Conservation (phyloP, 2,888 invertebrate species). For the Priocnemis perturbator region DNA sequence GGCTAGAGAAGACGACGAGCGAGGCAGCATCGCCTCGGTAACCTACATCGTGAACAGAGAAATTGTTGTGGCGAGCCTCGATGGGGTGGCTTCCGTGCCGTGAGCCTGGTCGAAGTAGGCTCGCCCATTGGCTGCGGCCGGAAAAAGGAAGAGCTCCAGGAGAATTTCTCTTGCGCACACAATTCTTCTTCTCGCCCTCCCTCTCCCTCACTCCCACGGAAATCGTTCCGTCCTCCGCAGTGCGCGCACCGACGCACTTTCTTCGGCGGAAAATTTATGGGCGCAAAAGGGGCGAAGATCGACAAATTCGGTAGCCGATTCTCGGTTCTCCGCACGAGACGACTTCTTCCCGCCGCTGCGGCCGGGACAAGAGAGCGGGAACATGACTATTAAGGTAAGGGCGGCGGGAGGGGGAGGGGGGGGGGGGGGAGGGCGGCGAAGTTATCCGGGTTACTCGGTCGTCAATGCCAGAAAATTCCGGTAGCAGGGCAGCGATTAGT, state of each 20-base stretch:
- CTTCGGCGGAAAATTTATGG: slow-evolving; percentile 11
- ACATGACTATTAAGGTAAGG: not conserved
- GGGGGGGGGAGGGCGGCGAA: slow-evolving; percentile 22
- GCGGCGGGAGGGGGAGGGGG: not conserved
- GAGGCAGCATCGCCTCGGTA: slow-evolving; percentile 66
- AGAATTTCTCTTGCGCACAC: slow-evolving; percentile 7
- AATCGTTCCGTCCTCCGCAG: no score
- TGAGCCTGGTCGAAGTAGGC: slow-evolving; percentile 18
- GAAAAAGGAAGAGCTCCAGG: slow-evolving; percentile 8
- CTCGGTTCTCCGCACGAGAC: slow-evolving; percentile 44
- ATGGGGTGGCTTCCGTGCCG: slow-evolving; percentile 59
- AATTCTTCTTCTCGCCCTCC: slow-evolving; percentile 31
- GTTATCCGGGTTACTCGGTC: slow-evolving; percentile 70
- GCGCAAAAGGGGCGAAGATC: slow-evolving; percentile 25
- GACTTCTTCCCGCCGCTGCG: slow-evolving; percentile 17
- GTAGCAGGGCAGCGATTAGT: slow-evolving; percentile 66
- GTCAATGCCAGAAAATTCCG: slow-evolving; percentile 62
- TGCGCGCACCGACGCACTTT: not conserved
- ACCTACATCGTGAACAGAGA: slow-evolving; percentile 74
- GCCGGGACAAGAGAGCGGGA: slow-evolving; percentile 6
- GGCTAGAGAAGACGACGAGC: slow-evolving; percentile 52
- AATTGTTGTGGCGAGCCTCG: slow-evolving; percentile 74
- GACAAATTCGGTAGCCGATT: slow-evolving; percentile 40
- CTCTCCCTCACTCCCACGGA: slow-evolving; percentile 11
- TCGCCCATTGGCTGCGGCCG: slow-evolving; percentile 1